Evolutionary conservation across 2,888 invertebrate genomes (phyloP), one percentile per base, ranked within the genome.

Genomic region (Mycalesis mineus): DNA sequence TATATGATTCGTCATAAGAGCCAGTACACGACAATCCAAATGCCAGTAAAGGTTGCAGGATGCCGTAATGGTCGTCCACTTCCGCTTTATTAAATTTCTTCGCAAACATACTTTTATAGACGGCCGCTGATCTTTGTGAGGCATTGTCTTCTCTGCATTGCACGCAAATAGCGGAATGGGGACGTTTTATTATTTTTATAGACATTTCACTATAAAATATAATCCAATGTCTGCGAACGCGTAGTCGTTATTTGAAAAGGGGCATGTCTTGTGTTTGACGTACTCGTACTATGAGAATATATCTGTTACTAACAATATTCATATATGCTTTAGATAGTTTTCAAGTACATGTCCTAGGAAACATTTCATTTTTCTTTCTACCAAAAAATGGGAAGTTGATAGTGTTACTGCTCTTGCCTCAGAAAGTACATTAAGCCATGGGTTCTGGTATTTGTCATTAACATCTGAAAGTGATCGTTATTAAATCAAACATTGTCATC

Each of bases 51-150:
- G 68, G 68, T 68, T 68, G 68, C 65, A 68, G 73, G 77, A 80
- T 78, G 74, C 73, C 78, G 73, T 84, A 84, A 85, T 82, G 74
- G 80, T 76, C 75, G 78, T 82, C 84, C 84, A 82, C 84, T 89
- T 89, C 88, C 87, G 86, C 88, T 82, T 88, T 89, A 89, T 88
- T 89, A 89, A 88, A 89, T 89, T 88, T 89, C 89, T 88, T 87
- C 78, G 87, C 88, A 88, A 89, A 88, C 84, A 88, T 82, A 84
- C 80, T 88, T 88, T 89, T 89, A 89, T 84, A 86, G 74, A 70
- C 78, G 72, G 71, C 79, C 82, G 73, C 75, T 80, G 83, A 84
- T 84, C 85, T 84, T 81, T 81, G 79, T 75, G 77, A 74, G 78
- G 79, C 79, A 75, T 76, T 80, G 82, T 82, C 81, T 80, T 79